Base-by-base conservation (phyloP, 1,140 invertebrate genomes). In the Amyelois transitella region DNA sequence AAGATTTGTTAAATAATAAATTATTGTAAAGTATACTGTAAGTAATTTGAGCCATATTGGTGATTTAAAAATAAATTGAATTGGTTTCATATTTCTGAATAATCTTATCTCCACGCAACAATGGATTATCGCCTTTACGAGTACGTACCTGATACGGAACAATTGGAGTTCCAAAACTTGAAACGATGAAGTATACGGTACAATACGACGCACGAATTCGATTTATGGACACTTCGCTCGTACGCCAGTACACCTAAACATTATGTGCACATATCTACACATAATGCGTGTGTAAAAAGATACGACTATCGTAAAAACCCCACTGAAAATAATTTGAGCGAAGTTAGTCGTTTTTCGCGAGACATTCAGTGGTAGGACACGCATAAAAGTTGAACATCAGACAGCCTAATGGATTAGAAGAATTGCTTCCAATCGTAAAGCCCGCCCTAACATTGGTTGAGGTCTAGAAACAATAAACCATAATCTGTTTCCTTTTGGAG, bases 281-380 rank as follows among this genome's bases (percentile, higher is more conserved):
- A 81, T 84, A 77, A 87, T 84, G 80, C 75, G 75, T 61, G 72
- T 85, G 77, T 87, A 87, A 87, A 87, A 87, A 84, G 82, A 87
- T 84, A 87, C 74, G 74, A 70, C 80, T 80, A 78, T 80, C 84
- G 69, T 87, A 87, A 87, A 77, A 86, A 69, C 75, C 66, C 72
- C 69, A 84, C 75, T 81, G 75, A 77, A 87, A 87, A 87, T 85
- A 84, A 87, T 87, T 82, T 82, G 77, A 85, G 81, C 73, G 77
- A 82, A 78, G 74, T 77, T 81, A 75, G 62, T 77, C 77, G 79
- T 73, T 81, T 76, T 78, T 65, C 75, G 73, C 72, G 77, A 81
- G 82, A 86, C 81, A 80, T 83, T 80, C 72, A 56, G 72, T 71
- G 72, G 79, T 86, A 77, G 72, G 75, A 77, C 65, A 69, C 69